phyloP scores from a whole-genome alignment of 1,140 invertebrate genomes.

The Camponotus floridanus region DNA sequence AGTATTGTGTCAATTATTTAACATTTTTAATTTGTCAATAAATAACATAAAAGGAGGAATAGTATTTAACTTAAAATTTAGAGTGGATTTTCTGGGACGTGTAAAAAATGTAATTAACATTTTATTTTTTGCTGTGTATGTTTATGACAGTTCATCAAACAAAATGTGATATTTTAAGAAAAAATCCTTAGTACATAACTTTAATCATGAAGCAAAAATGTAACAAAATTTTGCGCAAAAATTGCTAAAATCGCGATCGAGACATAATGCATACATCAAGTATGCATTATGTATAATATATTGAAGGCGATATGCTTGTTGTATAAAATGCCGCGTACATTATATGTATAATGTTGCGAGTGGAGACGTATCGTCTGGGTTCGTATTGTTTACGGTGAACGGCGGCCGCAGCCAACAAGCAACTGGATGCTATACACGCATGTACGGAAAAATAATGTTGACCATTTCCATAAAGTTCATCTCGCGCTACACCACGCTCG shows the following conservation, averaged over 20 bases:
- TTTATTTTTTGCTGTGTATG: no score
- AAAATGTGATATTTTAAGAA: no score
- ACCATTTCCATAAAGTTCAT: slow-evolving; percentile 64
- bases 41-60: no score
- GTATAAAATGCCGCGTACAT: background rate
- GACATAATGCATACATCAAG: slow-evolving; percentile 2
- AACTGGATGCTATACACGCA: slow-evolving; percentile 11
- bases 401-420: background rate
- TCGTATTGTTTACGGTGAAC: slow-evolving; percentile 43
- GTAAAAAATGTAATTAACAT: no score
- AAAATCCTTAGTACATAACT: no score
- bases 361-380: slow-evolving; percentile 13
- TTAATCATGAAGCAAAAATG: background rate
- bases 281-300: no score
- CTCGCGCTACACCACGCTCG: slow-evolving; percentile 9
- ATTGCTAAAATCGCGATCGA: background rate
- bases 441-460: slow-evolving; percentile 59
- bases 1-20: no score
- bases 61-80: no score
- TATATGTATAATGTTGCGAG: background rate
- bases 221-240: background rate
- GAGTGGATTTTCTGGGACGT: no score
- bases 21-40: no score
- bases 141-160: no score
- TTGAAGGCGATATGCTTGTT: background rate